These are phyloP conservation scores for Hoplodrina blanda DNA, from an alignment of 2,888 invertebrate species.

Conservation along the genomic window DNA sequence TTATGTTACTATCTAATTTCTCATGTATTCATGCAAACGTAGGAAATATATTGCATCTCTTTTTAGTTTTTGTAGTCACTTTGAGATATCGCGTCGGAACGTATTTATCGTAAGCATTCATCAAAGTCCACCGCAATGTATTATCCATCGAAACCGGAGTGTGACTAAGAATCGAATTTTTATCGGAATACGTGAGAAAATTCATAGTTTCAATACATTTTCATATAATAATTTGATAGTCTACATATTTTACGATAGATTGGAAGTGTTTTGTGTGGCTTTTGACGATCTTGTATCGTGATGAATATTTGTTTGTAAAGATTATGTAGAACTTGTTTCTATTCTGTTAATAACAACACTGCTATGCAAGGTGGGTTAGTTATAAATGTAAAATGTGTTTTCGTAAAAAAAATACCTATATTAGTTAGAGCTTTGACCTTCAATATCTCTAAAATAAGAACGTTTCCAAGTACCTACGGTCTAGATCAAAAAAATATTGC, in stretches of 20 bases:
- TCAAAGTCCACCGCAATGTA: conserved; percentile 46
- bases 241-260: conserved; percentile 8
- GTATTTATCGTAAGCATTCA: conserved; percentile 53
- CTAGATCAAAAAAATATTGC: too few species aligned
- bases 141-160: conserved; percentile 37
- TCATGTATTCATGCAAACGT: background rate
- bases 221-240: conserved; percentile 6
- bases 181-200: conserved; percentile 35
- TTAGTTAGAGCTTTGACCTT: too few species aligned
- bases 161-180: conserved; percentile 42
- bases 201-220: conserved; percentile 30
- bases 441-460: too few species aligned
- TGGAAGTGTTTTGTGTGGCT: background rate
- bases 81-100: conserved; percentile 25
- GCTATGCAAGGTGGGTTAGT: too few species aligned
- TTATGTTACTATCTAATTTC: too few species aligned
- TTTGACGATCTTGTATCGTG: background rate
- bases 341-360: too few species aligned
- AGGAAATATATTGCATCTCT: conserved; percentile 1
- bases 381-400: too few species aligned
- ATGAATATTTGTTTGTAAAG: background rate
- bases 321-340: background rate
- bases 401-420: too few species aligned
- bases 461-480: too few species aligned
- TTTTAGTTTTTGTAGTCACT: conserved; percentile 3